phyloP scores from a whole-genome alignment of 2,113 vertebrate species.

The Spea bombifrons region DNA sequence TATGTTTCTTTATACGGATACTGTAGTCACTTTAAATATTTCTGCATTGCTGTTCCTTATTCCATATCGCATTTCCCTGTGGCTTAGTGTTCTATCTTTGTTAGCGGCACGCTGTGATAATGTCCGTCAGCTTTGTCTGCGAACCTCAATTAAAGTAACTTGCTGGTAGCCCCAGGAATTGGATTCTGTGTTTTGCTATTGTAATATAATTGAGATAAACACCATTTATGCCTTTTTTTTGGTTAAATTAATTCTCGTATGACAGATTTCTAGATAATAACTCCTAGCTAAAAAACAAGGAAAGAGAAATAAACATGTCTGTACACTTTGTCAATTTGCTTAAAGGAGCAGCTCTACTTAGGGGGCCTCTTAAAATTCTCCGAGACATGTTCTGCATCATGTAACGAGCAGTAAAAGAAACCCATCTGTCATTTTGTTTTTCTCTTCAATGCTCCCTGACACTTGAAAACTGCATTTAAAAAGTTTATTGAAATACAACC shows the following conservation, averaged over 20 bases:
- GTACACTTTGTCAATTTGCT: too few species aligned
- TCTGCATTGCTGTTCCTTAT: not conserved
- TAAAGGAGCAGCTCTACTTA: too few species aligned
- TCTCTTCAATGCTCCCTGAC: too few species aligned
- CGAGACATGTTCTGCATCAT: too few species aligned
- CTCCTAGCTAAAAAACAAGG: not conserved
- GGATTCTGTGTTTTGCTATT: not conserved
- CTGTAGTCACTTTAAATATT: not conserved
- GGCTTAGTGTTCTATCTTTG: not conserved
- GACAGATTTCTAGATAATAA: not conserved
- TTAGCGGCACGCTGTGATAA: not conserved
- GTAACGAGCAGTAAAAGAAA: too few species aligned
- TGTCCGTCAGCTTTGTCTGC: not conserved
- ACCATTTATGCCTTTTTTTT: not conserved
- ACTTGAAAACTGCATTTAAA: too few species aligned
- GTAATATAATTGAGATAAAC: slow-evolving; percentile 6
- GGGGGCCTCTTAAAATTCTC: too few species aligned
- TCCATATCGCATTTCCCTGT: not conserved
- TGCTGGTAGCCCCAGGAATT: not conserved
- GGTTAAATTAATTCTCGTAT: not conserved
- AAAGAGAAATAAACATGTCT: too few species aligned
- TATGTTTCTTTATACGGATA: too few species aligned
- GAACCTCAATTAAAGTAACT: not conserved
- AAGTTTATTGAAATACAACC: too few species aligned
- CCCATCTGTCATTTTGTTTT: too few species aligned